A percentile compares a stretch with the other conserved stretches of the same genome.
These are phyloP conservation scores for Octomys mimax DNA, from an alignment of 2,797 vertebrate species.

Conservation along the genomic window DNA sequence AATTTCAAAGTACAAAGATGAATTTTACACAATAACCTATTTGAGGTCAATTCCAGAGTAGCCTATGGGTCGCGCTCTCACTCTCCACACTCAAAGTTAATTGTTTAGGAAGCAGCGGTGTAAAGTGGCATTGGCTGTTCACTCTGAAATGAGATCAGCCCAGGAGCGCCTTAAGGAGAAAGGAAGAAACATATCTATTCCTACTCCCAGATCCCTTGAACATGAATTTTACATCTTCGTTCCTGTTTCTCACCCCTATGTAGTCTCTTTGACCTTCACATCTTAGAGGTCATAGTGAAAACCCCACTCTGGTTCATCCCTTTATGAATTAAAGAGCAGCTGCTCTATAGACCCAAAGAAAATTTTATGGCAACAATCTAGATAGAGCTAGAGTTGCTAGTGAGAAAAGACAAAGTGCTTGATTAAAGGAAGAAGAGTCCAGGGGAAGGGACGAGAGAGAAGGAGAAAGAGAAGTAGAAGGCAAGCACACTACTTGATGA, in stretches of 20 bases:
- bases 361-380: not conserved
- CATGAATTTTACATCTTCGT: not conserved
- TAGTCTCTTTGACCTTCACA: not conserved
- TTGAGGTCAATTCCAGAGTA: not conserved
- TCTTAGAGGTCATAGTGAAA: not conserved
- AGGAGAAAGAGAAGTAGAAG: not conserved
- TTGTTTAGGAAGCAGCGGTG: not conserved
- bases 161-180: not conserved
- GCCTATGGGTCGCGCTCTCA: accelerated
- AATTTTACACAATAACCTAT: conserved; percentile 4
- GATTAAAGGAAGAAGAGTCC: not conserved
- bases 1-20: no score
- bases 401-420: not conserved
- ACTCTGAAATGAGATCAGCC: conserved; percentile 38
- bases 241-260: not conserved
- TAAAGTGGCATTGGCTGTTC: not conserved
- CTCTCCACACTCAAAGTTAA: not conserved
- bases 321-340: not conserved
- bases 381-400: not conserved
- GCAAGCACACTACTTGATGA: not conserved
- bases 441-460: not conserved
- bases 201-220: not conserved
- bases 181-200: not conserved
- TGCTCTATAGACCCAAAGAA: not conserved
- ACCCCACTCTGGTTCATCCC: not conserved